A percentile compares a stretch with the other conserved stretches of the same genome.
Conservation (phyloP, 2,113 vertebrate species). For the Amblyopsis rosae region DNA sequence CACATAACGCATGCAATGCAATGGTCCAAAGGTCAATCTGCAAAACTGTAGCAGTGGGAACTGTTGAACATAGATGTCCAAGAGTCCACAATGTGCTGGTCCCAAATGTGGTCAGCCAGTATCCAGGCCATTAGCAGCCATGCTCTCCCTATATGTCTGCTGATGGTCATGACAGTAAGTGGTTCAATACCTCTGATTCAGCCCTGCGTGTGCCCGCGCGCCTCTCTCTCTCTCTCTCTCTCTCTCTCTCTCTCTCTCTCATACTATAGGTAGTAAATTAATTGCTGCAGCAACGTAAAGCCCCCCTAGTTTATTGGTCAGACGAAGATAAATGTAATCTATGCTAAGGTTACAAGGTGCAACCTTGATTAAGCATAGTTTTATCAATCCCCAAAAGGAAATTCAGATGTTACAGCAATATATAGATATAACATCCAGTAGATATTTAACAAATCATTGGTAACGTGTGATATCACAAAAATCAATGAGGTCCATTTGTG, state of each 20-base stretch:
- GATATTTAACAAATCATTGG: too few relatives aligned
- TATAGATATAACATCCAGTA: too few relatives aligned
- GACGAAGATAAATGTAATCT: too few relatives aligned
- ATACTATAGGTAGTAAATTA: constrained; percentile 28
- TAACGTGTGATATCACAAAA: too few relatives aligned
- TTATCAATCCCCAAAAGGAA: too few relatives aligned
- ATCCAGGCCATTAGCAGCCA: constrained; percentile 12
- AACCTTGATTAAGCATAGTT: too few relatives aligned
- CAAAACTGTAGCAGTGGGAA: not conserved
- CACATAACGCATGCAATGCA: too few relatives aligned
- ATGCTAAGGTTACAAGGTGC: too few relatives aligned
- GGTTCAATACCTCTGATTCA: constrained; percentile 12
- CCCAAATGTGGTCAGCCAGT: constrained; percentile 17
- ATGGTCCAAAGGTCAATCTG: not conserved
- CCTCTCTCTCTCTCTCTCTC: not conserved
- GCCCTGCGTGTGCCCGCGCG: too few relatives aligned
- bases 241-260: not conserved
- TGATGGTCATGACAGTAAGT: constrained; percentile 33
- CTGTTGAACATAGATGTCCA: not conserved
- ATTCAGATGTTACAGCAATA: too few relatives aligned
- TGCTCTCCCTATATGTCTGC: constrained; percentile 1
- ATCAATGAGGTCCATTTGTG: too few relatives aligned
- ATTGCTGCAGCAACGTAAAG: constrained; percentile 33
- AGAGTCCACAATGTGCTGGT: constrained; percentile 11
- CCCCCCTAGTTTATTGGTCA: not conserved